These are phyloP conservation scores for Araneus ventricosus DNA, from an alignment of 1,140 invertebrate species.

Conservation along the genomic window DNA sequence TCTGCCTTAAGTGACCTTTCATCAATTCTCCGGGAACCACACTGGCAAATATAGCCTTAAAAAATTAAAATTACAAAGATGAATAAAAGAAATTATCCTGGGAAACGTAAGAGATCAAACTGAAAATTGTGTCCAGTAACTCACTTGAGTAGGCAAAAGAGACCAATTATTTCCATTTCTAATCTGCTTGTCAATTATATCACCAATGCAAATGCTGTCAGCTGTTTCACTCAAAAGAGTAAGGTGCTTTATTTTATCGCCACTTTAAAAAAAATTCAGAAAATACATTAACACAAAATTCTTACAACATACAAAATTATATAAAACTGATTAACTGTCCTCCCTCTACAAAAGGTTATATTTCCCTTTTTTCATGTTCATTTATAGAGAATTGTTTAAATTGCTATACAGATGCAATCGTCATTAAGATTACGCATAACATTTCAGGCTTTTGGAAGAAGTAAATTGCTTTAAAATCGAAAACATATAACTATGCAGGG, in stretches of 20 bases:
- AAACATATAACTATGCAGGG: too few relatives aligned
- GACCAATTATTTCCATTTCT: conserved; percentile 90
- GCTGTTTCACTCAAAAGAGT: conserved; percentile 88
- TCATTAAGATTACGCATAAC: too few relatives aligned
- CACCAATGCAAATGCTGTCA: conserved; percentile 91
- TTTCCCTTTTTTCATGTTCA: too few relatives aligned
- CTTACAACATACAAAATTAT: not conserved
- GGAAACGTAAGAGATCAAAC: not conserved
- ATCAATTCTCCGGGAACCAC: conserved; percentile 93
- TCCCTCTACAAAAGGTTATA: too few relatives aligned
- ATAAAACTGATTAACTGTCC: not conserved
- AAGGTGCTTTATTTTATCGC: conserved; percentile 81
- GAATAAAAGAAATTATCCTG: not conserved
- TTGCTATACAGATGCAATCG: too few relatives aligned
- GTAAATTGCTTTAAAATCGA: too few relatives aligned
- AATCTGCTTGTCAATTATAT: conserved; percentile 91
- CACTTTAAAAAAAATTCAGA: conserved; percentile 74
- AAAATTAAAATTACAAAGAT: conserved; percentile 71
- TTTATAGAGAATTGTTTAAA: too few relatives aligned
- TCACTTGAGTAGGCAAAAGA: conserved; percentile 91
- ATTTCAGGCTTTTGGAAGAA: too few relatives aligned
- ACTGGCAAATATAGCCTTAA: conserved; percentile 91
- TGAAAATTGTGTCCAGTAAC: not conserved
- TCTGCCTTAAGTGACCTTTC: conserved; percentile 87
- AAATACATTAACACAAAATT: not conserved